Percentiles rank a stretch among this genome's conserved stretches.
These are phyloP conservation scores for Aldrovandia affinis DNA, from an alignment of 2,797 vertebrate species.

Conservation along the genomic window DNA sequence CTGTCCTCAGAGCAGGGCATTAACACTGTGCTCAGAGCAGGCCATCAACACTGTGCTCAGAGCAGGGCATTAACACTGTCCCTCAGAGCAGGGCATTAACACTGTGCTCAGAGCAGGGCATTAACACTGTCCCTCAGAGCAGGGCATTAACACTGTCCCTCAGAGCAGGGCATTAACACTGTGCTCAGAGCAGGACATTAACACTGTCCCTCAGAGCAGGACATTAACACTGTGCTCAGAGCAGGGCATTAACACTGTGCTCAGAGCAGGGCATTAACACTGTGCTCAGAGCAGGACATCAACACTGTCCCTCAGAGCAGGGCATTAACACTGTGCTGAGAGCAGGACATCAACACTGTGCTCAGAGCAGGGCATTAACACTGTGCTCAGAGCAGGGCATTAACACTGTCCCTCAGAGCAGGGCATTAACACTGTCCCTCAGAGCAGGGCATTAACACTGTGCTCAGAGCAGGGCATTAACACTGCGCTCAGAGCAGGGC, in stretches of 20 bases:
- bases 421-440: conserved; percentile 51
- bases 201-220: conserved; percentile 55
- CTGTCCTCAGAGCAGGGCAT: conserved; percentile 53
- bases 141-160: conserved; percentile 51
- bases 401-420: conserved; percentile 54
- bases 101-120: conserved; percentile 54
- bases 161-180: conserved; percentile 54
- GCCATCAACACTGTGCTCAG: no score
- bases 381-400: conserved; percentile 53
- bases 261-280: conserved; percentile 54
- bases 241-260: conserved; percentile 52
- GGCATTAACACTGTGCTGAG: conserved; percentile 50
- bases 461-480: conserved; percentile 54
- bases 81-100: conserved; percentile 56
- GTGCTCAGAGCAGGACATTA: conserved; percentile 53
- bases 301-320: conserved; percentile 55
- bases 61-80: conserved; percentile 53
- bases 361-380: conserved; percentile 55
- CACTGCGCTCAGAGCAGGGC: conserved; percentile 54
- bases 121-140: conserved; percentile 53
- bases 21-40: conserved; percentile 50
- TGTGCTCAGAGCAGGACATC: conserved; percentile 53
- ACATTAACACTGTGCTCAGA: conserved; percentile 53
- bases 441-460: conserved; percentile 54
- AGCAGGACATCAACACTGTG: no score